Base-by-base conservation (phyloP, 2,888 invertebrate species). In the Cylindroiulus punctatus region DNA sequence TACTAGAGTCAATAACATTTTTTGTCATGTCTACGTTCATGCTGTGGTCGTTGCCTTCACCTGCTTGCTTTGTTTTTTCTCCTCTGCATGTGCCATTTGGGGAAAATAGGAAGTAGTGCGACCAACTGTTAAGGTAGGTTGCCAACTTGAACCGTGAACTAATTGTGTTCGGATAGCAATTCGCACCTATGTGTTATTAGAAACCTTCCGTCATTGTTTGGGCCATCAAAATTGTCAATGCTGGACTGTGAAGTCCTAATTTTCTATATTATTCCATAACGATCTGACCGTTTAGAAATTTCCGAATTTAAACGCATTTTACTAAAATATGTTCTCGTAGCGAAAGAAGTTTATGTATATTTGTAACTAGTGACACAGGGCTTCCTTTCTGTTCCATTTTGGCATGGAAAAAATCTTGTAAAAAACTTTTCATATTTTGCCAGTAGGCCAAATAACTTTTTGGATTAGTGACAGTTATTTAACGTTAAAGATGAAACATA, bases 101-200 rank as follows among this genome's bases (percentile, higher is more conserved):
- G 87, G 40, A 65, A 30, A 82, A 30, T 84, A 88, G 88, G 88
- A 88, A 87, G 88, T 87, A 65, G 85, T 86, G n/a, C 88, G 87
- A 65, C 88, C 88, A 76, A 87, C 87, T 84, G 87, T 88, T 14
- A 88, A 88, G 88, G 88, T 88, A 88, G 86, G 88, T 81, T 12
- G 26, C 65, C 65, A 26, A 65, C 10, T 26, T 26, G 65, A 65
- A 65, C 26, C 65, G 26, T 26, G 65, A 47, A 47, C 14, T 84
- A 47, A 4, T 19, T 26, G 5, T 32, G 83, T 26, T 5, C 10
- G 76, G 36, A 14, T 36, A 42, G 17, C 36, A 12, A 5, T 57
- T 22, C 44, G 44, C 8, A 8, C 44, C 14, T 44, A 12, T 44
- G 14, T 44, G 44, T 44, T 12, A 44, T 44, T 44, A 14, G 14